Conservation (phyloP, 2,113 vertebrate species). For the Etheostoma cragini region DNA sequence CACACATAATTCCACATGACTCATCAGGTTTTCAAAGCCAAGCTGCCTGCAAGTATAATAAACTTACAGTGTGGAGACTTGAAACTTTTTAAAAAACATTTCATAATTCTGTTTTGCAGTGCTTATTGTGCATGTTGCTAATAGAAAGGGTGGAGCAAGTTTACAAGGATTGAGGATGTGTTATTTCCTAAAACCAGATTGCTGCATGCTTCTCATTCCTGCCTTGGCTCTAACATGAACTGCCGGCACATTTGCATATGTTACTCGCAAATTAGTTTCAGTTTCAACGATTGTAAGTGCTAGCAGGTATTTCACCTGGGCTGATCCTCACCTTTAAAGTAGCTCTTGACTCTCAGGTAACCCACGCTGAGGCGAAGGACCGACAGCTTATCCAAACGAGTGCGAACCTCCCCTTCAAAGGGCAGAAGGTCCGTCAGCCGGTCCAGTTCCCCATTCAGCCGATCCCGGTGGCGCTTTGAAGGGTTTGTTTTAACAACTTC, state of each 20-base stretch:
- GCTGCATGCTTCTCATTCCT: constrained; percentile 70
- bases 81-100: background rate
- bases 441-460: constrained; percentile 87
- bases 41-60: background rate
- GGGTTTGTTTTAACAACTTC: constrained; percentile 83
- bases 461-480: constrained; percentile 86
- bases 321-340: constrained; percentile 79
- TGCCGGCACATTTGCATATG: background rate
- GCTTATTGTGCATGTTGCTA: constrained; percentile 4
- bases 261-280: constrained; percentile 10
- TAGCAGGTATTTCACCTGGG: background rate
- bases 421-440: constrained; percentile 84
- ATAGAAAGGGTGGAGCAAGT: constrained; percentile 35
- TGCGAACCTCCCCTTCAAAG: constrained; percentile 80
- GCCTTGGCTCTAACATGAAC: constrained; percentile 19
- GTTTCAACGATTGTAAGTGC: background rate
- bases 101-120: background rate
- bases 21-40: constrained; percentile 26
- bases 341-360: constrained; percentile 87
- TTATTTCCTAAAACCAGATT: constrained; percentile 74
- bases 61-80: background rate
- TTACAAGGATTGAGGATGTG: constrained; percentile 52
- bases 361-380: constrained; percentile 86
- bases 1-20: constrained; percentile 28
- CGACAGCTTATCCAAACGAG: constrained; percentile 86